Evolutionary conservation across 2,888 invertebrate genomes (phyloP).

Genomic region (Cremastinae sp.): DNA sequence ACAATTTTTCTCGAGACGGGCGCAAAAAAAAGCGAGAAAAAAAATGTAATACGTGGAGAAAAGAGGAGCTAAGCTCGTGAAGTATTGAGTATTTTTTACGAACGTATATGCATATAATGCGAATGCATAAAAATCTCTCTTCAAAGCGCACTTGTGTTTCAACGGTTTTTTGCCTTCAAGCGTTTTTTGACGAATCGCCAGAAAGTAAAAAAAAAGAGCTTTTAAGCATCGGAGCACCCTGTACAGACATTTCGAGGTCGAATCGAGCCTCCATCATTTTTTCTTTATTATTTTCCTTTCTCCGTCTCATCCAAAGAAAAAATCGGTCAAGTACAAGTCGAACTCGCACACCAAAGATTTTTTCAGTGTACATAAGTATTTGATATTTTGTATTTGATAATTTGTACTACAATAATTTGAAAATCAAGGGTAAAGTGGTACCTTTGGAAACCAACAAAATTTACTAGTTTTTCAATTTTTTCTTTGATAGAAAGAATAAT

Average conservation of each 20-base stretch:
- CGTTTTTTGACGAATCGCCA: constrained; percentile 26
- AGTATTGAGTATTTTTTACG: not conserved
- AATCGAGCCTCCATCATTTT: not conserved
- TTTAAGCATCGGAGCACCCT: not conserved
- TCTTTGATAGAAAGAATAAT: too few species aligned
- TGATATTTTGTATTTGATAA: too few species aligned
- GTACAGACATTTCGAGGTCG: constrained; percentile 5
- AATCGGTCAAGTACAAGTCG: too few species aligned
- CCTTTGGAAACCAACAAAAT: too few species aligned
- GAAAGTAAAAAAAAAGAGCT: constrained; percentile 4
- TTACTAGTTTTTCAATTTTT: too few species aligned
- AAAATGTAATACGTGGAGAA: not conserved
- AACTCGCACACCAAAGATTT: too few species aligned
- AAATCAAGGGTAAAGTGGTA: too few species aligned
- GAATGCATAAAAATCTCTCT: constrained; percentile 17
- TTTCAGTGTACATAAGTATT: too few species aligned
- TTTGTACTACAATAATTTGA: too few species aligned
- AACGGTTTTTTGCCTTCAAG: constrained; percentile 13
- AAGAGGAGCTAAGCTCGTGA: not conserved
- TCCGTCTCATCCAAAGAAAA: not conserved
- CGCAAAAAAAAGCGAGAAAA: not conserved
- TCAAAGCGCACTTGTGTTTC: constrained; percentile 14
- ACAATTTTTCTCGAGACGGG: too few species aligned
- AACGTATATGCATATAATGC: not conserved
- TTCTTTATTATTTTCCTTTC: too few species aligned